Conservation (phyloP, 2,888 invertebrate species). For the Lagria hirta region DNA sequence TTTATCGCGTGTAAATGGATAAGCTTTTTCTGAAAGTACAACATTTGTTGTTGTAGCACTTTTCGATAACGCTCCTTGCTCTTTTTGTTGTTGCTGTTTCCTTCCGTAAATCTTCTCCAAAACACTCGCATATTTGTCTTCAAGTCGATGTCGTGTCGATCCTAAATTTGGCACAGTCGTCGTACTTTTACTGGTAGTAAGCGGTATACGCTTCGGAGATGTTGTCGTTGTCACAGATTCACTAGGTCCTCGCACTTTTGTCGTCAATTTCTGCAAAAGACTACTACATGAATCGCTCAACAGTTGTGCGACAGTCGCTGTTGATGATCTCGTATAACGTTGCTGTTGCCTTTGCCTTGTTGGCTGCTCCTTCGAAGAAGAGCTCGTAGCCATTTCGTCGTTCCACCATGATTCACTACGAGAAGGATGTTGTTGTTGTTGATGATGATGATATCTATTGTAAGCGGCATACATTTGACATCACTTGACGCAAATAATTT, state of each 20-base stretch:
- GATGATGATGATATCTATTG: constrained; percentile 47
- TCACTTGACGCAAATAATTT: constrained; percentile 13
- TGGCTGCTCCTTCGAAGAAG: not conserved
- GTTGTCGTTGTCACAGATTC: constrained; percentile 44
- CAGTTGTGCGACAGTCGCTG: constrained; percentile 81
- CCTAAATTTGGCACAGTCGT: constrained; percentile 50
- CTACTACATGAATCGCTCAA: constrained; percentile 85
- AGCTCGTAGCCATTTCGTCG: constrained; percentile 5
- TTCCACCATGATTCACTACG: constrained; percentile 26
- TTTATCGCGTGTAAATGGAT: constrained; percentile 66
- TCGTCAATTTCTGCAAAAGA: constrained; percentile 76
- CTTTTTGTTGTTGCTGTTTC: constrained; percentile 65
- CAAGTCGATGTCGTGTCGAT: constrained; percentile 67
- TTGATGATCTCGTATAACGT: constrained; percentile 79
- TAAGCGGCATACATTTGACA: constrained; percentile 45
- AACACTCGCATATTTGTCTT: constrained; percentile 78
- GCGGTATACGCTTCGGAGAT: constrained; percentile 24
- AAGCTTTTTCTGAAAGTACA: constrained; percentile 68
- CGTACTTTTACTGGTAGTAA: constrained; percentile 43
- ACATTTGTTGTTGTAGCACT: constrained; percentile 69
- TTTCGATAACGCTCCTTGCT: constrained; percentile 61
- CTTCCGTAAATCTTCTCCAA: constrained; percentile 68
- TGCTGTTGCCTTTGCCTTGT: constrained; percentile 2
- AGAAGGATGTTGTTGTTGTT: no score
- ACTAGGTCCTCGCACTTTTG: constrained; percentile 75